Percentiles rank a stretch among this genome's conserved stretches.
Conservation (phyloP, 1,140 invertebrate species). For the Drosophila kohkoa region DNA sequence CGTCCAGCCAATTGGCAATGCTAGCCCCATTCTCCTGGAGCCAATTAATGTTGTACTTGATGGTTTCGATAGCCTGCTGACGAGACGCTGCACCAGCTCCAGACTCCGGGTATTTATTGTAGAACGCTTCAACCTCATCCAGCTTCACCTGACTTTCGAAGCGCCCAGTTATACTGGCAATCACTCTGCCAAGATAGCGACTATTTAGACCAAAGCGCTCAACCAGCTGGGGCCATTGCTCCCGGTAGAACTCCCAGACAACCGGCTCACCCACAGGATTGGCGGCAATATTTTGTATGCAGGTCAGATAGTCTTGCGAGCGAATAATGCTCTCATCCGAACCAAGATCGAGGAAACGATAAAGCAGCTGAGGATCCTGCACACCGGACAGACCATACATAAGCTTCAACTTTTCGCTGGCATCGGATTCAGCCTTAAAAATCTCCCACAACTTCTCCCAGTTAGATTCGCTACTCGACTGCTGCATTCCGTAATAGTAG, state of each 20-base stretch:
- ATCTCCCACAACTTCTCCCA: conserved; percentile 92
- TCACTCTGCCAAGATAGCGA: conserved; percentile 90
- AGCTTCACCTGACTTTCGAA: conserved; percentile 89
- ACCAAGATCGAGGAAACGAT: conserved; percentile 88
- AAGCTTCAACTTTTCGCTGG: conserved; percentile 90
- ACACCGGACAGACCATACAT: conserved; percentile 89
- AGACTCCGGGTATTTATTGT: conserved; percentile 92
- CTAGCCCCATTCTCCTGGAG: conserved; percentile 85
- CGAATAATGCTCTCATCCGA: conserved; percentile 91
- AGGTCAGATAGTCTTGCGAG: conserved; percentile 93
- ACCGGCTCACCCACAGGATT: conserved; percentile 91
- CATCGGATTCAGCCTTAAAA: conserved; percentile 90
- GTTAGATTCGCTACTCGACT: conserved; percentile 85
- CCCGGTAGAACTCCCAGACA: conserved; percentile 93
- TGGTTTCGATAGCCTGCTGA: conserved; percentile 90
- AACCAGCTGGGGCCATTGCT: conserved; percentile 90
- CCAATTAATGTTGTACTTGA: conserved; percentile 94
- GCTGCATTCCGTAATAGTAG: conserved; percentile 88
- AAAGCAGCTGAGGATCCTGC: conserved; percentile 86
- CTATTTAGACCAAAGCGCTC: conserved; percentile 93
- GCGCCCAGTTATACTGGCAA: conserved; percentile 88
- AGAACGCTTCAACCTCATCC: conserved; percentile 92
- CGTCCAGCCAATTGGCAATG: conserved; percentile 87
- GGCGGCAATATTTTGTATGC: conserved; percentile 88
- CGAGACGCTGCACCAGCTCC: conserved; percentile 91